A percentile compares a stretch with the other conserved stretches of the same genome.
Evolutionary conservation across 2,113 vertebrate genomes (phyloP).

Genomic region (Sorex fumeus): DNA sequence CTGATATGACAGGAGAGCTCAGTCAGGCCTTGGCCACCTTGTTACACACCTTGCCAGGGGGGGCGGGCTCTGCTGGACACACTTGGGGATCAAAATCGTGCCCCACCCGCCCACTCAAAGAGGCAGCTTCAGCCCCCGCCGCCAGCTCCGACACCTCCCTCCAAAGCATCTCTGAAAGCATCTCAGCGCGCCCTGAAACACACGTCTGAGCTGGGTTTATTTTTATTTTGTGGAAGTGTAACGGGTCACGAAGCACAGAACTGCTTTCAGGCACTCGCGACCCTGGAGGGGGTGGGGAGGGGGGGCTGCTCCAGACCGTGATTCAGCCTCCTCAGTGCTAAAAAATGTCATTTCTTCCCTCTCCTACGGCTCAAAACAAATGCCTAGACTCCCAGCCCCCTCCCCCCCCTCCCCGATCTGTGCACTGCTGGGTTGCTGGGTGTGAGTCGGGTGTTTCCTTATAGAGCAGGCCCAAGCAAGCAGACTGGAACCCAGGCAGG

Average conservation of each 20-base stretch:
- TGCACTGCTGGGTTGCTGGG: slow-evolving; percentile 19
- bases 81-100: slow-evolving; percentile 46
- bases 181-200: slow-evolving; percentile 66
- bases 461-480: slow-evolving; percentile 58
- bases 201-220: neutral
- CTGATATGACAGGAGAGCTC: too few species aligned
- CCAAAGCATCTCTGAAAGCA: slow-evolving; percentile 67
- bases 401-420: too few species aligned
- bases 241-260: slow-evolving; percentile 72
- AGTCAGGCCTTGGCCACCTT: too few species aligned
- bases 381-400: slow-evolving; percentile 74
- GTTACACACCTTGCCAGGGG: too few species aligned
- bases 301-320: slow-evolving; percentile 35
- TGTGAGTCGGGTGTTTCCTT: slow-evolving; percentile 77
- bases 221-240: slow-evolving; percentile 12
- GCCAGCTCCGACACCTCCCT: neutral
- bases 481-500: neutral
- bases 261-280: slow-evolving; percentile 70
- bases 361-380: slow-evolving; percentile 67
- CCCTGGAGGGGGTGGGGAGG: slow-evolving; percentile 49
- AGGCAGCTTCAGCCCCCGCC: slow-evolving; percentile 28
- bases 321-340: slow-evolving; percentile 64
- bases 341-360: slow-evolving; percentile 48
- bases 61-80: neutral
- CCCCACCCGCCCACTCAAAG: slow-evolving; percentile 12